Evolutionary conservation across 2,797 vertebrate genomes (phyloP), one percentile per base, ranked within the genome.

Genomic region (Cottoperca gobio): DNA sequence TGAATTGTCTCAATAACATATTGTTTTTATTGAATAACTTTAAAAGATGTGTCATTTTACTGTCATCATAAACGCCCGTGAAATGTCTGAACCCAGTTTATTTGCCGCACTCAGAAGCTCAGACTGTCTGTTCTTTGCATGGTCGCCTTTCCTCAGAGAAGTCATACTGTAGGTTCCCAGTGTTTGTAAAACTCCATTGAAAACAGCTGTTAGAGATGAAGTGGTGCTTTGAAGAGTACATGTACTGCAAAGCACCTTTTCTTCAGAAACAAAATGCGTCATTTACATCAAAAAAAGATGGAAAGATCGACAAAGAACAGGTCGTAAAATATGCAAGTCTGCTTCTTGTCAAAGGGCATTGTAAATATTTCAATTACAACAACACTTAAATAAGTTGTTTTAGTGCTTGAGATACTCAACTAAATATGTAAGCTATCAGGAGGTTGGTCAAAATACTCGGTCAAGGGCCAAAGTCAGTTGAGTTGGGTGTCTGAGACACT

Each of bases 371-470:
- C 16, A 40, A 42, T 42, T 53, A 33, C 19, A 28, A 46, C 50
- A 71, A 66, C 58, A 57, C 43, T 63, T 73, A 16, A 23, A 33
- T 8, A 43, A 66, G 55, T 50, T 54, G 43, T 43, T 50, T 59
- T 0, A 42, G 54, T 24, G 40, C 43, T 58, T 50, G 8, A 86
- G 53, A 42, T 48, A 2, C 43, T 72, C 53, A 57, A 26, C 26
- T 71, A 67, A 84, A 85, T 80, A 81, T 81, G 78, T 54, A 37
- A 60, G 79, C 76, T 63, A 82, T 87, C 79, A 83, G 76, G 46
- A 76, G 58, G 58, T 74, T 64, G 72, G 81, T 86, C 79, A 85
- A 83, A 88, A 89, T 84, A 88, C 75, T 70, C 70, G 58, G 73
- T 91, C 78, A 78, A 42, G 65, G 81, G 68, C 65, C 80, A 79